A percentile compares a stretch with the other conserved stretches of the same genome.
These are phyloP conservation scores for Habroteleia sp. DNA, from an alignment of 2,888 invertebrate species.

Conservation along the genomic window DNA sequence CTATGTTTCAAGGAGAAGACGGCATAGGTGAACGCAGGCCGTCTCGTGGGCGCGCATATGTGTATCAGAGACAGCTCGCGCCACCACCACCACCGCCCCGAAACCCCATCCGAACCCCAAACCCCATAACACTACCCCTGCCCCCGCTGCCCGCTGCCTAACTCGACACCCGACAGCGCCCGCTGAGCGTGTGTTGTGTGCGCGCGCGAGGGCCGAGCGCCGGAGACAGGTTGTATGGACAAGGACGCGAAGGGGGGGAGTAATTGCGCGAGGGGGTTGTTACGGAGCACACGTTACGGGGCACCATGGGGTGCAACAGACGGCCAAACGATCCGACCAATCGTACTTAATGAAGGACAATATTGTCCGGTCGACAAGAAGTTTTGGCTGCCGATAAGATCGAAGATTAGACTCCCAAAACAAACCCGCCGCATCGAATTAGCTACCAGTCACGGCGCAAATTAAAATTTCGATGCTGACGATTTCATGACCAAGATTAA, in stretches of 20 bases:
- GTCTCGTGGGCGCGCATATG: too few relatives aligned
- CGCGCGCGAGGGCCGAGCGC: background rate
- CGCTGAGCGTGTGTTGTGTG: conserved; percentile 13
- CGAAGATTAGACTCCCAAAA: conserved; percentile 20
- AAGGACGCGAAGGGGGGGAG: conserved; percentile 9
- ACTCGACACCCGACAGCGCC: conserved; percentile 56
- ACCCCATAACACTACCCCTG: conserved; percentile 35
- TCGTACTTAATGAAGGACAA: conserved; percentile 47
- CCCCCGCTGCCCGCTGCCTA: conserved; percentile 15
- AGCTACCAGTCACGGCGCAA: background rate
- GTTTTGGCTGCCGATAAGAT: conserved; percentile 31
- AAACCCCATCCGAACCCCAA: conserved; percentile 55
- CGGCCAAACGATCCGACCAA: conserved; percentile 49
- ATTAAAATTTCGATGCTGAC: conserved; percentile 11
- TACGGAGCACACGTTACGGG: conserved; percentile 17
- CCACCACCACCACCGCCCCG: conserved; percentile 50
- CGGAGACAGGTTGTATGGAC: conserved; percentile 3
- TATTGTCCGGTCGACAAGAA: conserved; percentile 45
- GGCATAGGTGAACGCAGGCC: too few relatives aligned
- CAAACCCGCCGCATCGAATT: conserved; percentile 11
- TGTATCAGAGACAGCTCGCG: too few relatives aligned
- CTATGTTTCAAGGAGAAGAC: too few relatives aligned
- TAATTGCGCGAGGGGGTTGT: conserved; percentile 11
- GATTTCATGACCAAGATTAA: conserved; percentile 17
- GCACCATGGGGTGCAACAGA: conserved; percentile 27